Evolutionary conservation across 2,113 vertebrate species (phyloP).

Genomic region (Lasiurus cinereus): DNA sequence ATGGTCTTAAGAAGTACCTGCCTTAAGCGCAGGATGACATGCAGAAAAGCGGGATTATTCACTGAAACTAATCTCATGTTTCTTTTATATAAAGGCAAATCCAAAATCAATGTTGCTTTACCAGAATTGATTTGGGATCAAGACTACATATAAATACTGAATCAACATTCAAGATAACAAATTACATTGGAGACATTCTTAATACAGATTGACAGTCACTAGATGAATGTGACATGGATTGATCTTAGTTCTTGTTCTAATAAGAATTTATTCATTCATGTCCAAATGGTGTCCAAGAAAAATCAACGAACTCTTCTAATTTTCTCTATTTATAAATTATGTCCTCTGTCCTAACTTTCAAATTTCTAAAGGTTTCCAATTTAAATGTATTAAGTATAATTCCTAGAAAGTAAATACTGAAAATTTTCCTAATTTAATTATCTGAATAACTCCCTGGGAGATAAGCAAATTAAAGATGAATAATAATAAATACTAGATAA

Average conservation of each 20-base stretch:
- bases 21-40: background rate
- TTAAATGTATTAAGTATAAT: background rate
- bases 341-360: background rate
- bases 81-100: constrained; percentile 63
- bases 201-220: constrained; percentile 61
- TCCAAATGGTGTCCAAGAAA: background rate
- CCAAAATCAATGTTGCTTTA: constrained; percentile 72
- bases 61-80: constrained; percentile 61
- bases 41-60: constrained; percentile 40
- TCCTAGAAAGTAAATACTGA: background rate
- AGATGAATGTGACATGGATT: background rate
- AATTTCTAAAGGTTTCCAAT: background rate
- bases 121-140: constrained; percentile 56
- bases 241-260: background rate
- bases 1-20: background rate
- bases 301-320: background rate
- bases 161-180: constrained; percentile 66
- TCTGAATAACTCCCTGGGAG: background rate
- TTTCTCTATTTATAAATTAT: background rate
- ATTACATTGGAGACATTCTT: background rate
- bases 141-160: constrained; percentile 42
- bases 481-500: background rate
- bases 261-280: background rate
- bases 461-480: background rate
- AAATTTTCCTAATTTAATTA: background rate